Percentiles rank a stretch among this genome's conserved stretches.
Evolutionary conservation across 2,888 invertebrate genomes (phyloP).

Genomic region (Craniophora ligustri): DNA sequence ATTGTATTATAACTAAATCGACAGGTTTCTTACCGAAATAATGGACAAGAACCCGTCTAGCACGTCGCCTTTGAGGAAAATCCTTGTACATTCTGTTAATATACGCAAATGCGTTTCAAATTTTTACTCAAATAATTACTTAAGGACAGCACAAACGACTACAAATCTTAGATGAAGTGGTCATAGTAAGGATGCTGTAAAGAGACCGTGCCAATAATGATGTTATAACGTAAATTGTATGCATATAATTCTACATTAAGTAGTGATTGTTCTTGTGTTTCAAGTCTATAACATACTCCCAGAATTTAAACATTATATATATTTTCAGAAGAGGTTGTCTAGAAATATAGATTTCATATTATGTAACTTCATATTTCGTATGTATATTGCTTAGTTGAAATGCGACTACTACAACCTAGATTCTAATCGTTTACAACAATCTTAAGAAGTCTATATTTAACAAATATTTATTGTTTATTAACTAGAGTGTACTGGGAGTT

Average conservation of each 20-base stretch:
- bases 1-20: conserved; percentile 54
- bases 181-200: conserved; percentile 53
- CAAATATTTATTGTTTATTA: conserved; percentile 2
- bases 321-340: conserved; percentile 20
- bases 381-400: conserved; percentile 16
- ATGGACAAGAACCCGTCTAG: conserved; percentile 62
- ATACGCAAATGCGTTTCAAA: conserved; percentile 66
- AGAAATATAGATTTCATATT: conserved; percentile 14
- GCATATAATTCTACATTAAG: conserved; percentile 41
- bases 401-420: conserved; percentile 12
- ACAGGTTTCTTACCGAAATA: conserved; percentile 57
- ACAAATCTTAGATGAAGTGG: conserved; percentile 59
- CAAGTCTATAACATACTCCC: conserved; percentile 9
- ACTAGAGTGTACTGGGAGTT: neutral
- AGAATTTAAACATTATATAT: conserved; percentile 21
- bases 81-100: conserved; percentile 76
- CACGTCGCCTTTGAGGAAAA: conserved; percentile 76
- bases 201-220: conserved; percentile 23
- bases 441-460: conserved; percentile 16
- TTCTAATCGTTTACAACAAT: conserved; percentile 15
- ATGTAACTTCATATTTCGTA: conserved; percentile 1
- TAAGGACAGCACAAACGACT: conserved; percentile 58
- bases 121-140: conserved; percentile 55
- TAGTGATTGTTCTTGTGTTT: conserved; percentile 10
- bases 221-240: conserved; percentile 39